A percentile compares a stretch with the other conserved stretches of the same genome.
These are phyloP conservation scores for Nycticorax nycticorax DNA, from an alignment of 2,113 vertebrate genomes.

Conservation along the genomic window DNA sequence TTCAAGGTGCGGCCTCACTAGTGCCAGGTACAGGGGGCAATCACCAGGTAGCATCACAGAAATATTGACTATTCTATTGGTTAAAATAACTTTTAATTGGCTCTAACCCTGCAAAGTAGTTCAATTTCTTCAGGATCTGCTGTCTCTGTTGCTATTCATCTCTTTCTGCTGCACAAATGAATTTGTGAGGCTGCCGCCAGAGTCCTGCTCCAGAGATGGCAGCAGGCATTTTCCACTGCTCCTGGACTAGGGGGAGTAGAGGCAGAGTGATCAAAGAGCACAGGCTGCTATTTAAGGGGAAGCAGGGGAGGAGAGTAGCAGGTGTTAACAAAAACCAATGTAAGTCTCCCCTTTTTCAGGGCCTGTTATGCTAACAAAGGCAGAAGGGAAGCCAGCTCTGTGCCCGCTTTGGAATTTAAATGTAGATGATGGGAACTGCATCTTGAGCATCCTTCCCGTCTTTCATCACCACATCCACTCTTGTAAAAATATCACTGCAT, in stretches of 20 bases:
- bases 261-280: not conserved
- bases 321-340: not conserved
- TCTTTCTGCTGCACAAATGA: not conserved
- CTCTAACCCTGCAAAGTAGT: not conserved
- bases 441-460: not conserved
- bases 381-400: not conserved
- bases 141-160: not conserved
- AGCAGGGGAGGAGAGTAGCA: accelerated
- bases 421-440: not conserved
- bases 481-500: not conserved
- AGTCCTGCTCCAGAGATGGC: not conserved
- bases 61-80: not conserved
- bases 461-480: not conserved
- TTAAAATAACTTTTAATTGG: not conserved
- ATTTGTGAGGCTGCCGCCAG: not conserved
- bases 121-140: not conserved
- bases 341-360: not conserved
- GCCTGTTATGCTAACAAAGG: not conserved
- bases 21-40: too few relatives aligned
- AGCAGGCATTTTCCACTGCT: not conserved
- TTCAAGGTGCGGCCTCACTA: too few relatives aligned
- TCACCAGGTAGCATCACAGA: not conserved
- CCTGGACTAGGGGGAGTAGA: not conserved
- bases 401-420: not conserved
- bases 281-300: not conserved